These are phyloP conservation scores for Parascotia fuliginaria DNA, from an alignment of 2,888 invertebrate species.

Conservation along the genomic window DNA sequence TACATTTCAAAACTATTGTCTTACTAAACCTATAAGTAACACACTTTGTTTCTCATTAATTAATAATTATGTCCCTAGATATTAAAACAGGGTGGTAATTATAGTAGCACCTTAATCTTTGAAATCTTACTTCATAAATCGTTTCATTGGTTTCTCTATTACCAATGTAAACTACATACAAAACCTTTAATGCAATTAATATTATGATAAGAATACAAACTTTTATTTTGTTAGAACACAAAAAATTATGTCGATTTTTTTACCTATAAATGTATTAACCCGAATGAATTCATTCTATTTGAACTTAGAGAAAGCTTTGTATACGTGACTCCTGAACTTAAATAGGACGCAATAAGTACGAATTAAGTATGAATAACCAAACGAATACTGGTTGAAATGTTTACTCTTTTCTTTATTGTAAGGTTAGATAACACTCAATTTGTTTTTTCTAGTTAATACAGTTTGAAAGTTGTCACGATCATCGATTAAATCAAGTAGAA, in stretches of 20 bases:
- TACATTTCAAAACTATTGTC: background rate
- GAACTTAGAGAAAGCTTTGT: no score
- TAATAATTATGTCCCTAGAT: background rate
- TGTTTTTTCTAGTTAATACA: constrained; percentile 46
- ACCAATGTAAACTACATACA: no score
- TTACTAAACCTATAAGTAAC: background rate
- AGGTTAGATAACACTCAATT: constrained; percentile 38
- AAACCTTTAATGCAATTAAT: no score
- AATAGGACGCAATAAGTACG: background rate
- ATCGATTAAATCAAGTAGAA: constrained; percentile 54
- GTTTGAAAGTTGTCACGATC: constrained; percentile 61
- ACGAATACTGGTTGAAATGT: background rate
- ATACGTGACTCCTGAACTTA: no score
- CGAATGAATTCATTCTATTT: no score
- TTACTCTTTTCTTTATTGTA: constrained; percentile 1
- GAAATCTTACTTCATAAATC: background rate
- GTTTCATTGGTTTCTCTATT: background rate
- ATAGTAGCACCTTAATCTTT: background rate
- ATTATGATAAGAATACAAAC: no score
- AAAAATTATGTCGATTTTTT: no score
- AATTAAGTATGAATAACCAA: background rate
- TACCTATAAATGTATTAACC: no score
- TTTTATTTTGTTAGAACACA: no score
- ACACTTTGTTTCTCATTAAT: background rate
- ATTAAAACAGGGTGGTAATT: background rate